These are phyloP conservation scores for Myotis lucifugus DNA, from an alignment of 2,113 vertebrate species.

Conservation along the genomic window DNA sequence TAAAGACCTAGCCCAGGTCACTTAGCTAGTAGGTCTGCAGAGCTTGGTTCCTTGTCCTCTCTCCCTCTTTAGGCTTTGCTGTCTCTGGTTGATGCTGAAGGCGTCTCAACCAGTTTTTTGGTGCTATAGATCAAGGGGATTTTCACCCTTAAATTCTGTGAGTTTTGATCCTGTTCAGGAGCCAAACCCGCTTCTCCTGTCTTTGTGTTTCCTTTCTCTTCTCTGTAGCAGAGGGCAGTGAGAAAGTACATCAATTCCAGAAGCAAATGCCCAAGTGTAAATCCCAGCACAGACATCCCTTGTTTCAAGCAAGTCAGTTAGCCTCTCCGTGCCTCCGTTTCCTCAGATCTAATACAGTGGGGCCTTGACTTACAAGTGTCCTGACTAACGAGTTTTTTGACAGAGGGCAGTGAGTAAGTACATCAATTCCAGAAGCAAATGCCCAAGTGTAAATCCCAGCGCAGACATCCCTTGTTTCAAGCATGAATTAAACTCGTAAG, in stretches of 20 bases:
- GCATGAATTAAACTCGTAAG: no score
- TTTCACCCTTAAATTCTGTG: neutral
- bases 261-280: neutral
- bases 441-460: no score
- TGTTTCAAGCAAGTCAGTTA: neutral
- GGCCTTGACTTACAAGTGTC: no score
- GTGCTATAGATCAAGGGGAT: neutral
- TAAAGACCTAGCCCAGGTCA: neutral
- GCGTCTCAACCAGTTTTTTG: fast-evolving
- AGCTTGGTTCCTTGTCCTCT: neutral
- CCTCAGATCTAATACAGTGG: fast-evolving
- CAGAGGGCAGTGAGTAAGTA: no score
- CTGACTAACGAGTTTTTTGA: no score
- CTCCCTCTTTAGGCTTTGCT: neutral
- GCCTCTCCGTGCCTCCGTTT: neutral
- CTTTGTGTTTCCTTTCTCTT: neutral
- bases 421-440: no score
- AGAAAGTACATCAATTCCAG: neutral
- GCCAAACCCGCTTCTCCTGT: neutral
- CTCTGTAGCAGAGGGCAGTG: neutral
- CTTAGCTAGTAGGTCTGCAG: neutral
- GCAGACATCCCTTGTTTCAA: no score
- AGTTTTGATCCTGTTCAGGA: neutral
- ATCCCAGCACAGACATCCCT: neutral
- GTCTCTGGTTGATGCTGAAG: neutral